Evolutionary conservation across 2,797 vertebrate species (phyloP), one percentile per base, ranked within the genome.

Genomic region (Masticophis lateralis): DNA sequence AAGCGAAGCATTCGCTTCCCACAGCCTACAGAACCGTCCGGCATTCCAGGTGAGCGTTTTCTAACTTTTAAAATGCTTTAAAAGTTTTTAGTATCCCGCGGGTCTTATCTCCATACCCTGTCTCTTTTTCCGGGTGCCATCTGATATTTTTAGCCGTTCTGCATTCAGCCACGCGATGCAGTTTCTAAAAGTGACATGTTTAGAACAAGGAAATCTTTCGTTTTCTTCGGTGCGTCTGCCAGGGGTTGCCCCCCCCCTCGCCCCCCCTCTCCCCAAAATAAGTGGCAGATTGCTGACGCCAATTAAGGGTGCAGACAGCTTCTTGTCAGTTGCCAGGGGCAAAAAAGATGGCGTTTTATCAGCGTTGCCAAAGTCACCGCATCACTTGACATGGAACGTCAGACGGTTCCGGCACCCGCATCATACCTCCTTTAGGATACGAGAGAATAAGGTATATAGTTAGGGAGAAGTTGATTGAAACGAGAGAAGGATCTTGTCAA

Each of bases 1-100:
- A 99, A 98, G 98, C 96, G 93, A 99, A 98, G 97, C 99, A 99
- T 94, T 97, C 98, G 1, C 98, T 99, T 89, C 99, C 99, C 96
- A 99, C 98, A 94, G 98, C 99, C 94, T 99, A 99, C 97, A 98
- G 98, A 96, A 98, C 98, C 66, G 97, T 98, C 43, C 98, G 98
- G 94, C 98, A 98, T 95, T 98, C 99, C 92, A 98, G 99, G 99
- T 99, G 97, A 94, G 98, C 97, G 90, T 8, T 83, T 96, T 94
- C 87, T 94, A 95, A 91, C 37, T 16, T 20, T 11, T 25, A 10
- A 43, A 22, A 18, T 22, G 53, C 59, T 66, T 22, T 7, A 90
- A 93, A 63, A 28, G 27, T 1, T 27, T 28, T 28, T 10, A 0
- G 4, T 13, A 28, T 66, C 28, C 28, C 0, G 27, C 1, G 3